Conservation (phyloP, 2,797 vertebrate genomes). For the Luscinia luscinia region DNA sequence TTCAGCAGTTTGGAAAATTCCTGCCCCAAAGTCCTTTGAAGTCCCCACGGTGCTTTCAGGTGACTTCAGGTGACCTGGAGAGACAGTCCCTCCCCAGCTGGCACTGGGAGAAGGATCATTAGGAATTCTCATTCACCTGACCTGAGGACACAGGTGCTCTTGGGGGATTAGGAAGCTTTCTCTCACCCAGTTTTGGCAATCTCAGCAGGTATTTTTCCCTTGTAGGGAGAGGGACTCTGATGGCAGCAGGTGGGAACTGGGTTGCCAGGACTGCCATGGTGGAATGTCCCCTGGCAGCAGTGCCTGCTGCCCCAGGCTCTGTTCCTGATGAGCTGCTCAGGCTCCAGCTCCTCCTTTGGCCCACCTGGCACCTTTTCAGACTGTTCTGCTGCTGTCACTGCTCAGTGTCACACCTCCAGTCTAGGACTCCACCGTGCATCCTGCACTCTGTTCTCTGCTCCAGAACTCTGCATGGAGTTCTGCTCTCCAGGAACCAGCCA, state of each 20-base stretch:
- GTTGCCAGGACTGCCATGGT: not conserved
- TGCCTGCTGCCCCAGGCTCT: not conserved
- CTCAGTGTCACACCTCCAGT: not conserved
- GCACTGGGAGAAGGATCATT: not conserved
- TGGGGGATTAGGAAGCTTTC: not conserved
- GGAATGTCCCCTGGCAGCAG: not conserved
- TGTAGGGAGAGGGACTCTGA: not conserved
- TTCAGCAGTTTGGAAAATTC: not conserved
- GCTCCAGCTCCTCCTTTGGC: not conserved
- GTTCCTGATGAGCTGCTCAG: not conserved
- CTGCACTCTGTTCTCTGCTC: fast-evolving
- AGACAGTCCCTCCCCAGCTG: not conserved
- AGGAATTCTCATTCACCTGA: not conserved
- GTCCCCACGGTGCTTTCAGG: not conserved
- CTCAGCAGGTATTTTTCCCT: not conserved
- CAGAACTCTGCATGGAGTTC: not conserved
- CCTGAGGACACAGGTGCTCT: not conserved
- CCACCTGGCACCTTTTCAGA: not conserved
- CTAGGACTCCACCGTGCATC: not conserved
- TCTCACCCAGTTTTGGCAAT: not conserved
- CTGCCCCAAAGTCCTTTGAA: not conserved
- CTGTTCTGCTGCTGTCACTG: not conserved
- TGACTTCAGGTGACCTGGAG: not conserved
- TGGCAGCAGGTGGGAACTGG: not conserved
- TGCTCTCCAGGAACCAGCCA: not conserved